Base-by-base conservation (phyloP, 1,140 invertebrate genomes). In the Batillaria attramentaria region DNA sequence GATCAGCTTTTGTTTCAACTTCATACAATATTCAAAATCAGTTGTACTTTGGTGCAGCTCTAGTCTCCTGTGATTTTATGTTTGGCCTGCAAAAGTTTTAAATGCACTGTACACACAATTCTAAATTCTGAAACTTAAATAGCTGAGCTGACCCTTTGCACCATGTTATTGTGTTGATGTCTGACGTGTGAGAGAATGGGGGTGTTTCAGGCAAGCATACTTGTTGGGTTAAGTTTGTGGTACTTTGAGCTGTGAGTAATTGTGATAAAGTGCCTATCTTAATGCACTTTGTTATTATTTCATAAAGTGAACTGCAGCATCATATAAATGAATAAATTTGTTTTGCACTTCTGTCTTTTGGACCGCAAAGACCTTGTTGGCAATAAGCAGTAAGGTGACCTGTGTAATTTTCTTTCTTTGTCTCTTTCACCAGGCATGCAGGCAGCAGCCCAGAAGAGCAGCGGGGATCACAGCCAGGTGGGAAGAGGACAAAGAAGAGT, bases 401-500 rank as follows among this genome's bases (percentile, higher is more conserved):
- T 24, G 10, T 13, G 10, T 62, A 6, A n/a, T 6, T 62, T 62
- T 62, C 24, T 62, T 62, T 62, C 10, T 62, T 8, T 8, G n/a
- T n/a, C 24, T 62, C n/a, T n/a, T 28, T 62, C 8, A n/a, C 8
- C 66, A 70, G 68, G n/a, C 41, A 39, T 46, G 68, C 68, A n/a
- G 50, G 24, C 6, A 31, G 28, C 50, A 39, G 24, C 3, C 39
- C 43, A 46, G 68, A n/a, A 46, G 68, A 70, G 1, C 5, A 5
- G 5, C 28, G 24, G 39, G 50, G 16, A n/a, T 46, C 41, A 10
- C 68, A 70, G 41, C 68, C 43, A 43, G 41, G 41, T n/a, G n/a
- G n/a, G n/a, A 70, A 70, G 39, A 70, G 50, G 42, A 10, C 42
- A 28, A 70, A 70, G 42, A 70, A 70, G n/a, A 46, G 68, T 28